Evolutionary conservation across 2,888 invertebrate genomes (phyloP).

Genomic region (Parasteatoda lunata): DNA sequence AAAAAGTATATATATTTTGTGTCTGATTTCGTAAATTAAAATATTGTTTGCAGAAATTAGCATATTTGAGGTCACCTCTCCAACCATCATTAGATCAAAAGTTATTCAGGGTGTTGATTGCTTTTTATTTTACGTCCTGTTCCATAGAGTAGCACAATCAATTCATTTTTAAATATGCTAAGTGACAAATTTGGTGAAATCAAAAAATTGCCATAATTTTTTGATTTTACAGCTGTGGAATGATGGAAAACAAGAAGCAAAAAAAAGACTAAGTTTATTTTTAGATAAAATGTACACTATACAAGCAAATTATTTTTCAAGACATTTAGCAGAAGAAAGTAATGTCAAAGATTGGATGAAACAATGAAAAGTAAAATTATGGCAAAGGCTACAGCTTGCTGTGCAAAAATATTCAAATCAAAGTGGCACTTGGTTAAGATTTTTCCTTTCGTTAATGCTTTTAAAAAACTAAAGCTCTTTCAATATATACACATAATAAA

Average conservation of each 20-base stretch:
- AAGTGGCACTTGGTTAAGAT: constrained; percentile 57
- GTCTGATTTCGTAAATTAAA: too few relatives aligned
- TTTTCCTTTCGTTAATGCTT: neutral
- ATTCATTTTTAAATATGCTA: too few relatives aligned
- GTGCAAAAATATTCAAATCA: constrained; percentile 41
- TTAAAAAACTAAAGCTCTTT: constrained; percentile 54
- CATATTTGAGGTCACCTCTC: too few relatives aligned
- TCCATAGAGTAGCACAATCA: too few relatives aligned
- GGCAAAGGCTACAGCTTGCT: constrained; percentile 55
- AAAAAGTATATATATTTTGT: too few relatives aligned
- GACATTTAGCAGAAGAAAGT: constrained; percentile 56
- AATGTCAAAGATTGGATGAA: constrained; percentile 55
- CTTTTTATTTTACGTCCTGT: too few relatives aligned
- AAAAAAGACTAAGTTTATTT: constrained; percentile 20
- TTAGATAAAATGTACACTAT: constrained; percentile 68
- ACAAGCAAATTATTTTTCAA: constrained; percentile 64
- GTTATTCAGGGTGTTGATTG: too few relatives aligned
- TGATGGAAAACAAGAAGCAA: neutral
- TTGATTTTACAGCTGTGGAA: too few relatives aligned
- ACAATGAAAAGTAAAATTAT: constrained; percentile 30
- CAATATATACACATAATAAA: constrained; percentile 60
- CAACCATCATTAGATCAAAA: too few relatives aligned
- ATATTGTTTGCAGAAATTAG: too few relatives aligned
- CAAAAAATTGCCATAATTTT: too few relatives aligned
- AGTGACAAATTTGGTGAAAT: too few relatives aligned